Evolutionary conservation across 1,140 invertebrate species (phyloP).

Genomic region (Cylas formicarius): DNA sequence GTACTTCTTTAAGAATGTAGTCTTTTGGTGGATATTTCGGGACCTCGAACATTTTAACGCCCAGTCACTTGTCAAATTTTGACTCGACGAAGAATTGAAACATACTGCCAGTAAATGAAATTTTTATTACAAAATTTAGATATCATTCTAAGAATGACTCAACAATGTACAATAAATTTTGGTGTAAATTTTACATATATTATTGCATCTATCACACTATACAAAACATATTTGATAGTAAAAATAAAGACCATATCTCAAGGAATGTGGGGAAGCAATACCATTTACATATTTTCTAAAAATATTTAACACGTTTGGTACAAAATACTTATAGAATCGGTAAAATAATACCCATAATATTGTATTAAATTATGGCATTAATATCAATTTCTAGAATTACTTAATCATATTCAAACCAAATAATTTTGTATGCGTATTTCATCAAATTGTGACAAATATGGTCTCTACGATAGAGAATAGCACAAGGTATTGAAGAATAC

Average conservation of each 20-base stretch:
- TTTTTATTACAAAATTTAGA: constrained; percentile 22
- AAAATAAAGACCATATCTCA: constrained; percentile 2
- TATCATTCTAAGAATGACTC: constrained; percentile 16
- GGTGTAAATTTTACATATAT: constrained; percentile 13
- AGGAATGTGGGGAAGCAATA: background rate
- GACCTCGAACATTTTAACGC: constrained; percentile 36
- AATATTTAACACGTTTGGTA: background rate
- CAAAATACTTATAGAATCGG: constrained; percentile 2
- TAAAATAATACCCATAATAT: constrained; percentile 3
- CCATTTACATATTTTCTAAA: constrained; percentile 1
- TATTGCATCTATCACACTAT: constrained; percentile 17
- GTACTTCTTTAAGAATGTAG: constrained; percentile 28
- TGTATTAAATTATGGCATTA: background rate
- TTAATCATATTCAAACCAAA: too few relatives aligned
- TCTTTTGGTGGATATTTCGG: constrained; percentile 35
- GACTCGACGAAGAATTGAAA: too few relatives aligned
- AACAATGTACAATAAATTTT: constrained; percentile 6
- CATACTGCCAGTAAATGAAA: too few relatives aligned
- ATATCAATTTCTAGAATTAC: background rate
- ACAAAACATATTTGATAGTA: constrained; percentile 6
- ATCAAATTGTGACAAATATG: too few relatives aligned
- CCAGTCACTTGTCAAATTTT: too few relatives aligned
- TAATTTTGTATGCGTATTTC: too few relatives aligned
- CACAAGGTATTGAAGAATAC: too few relatives aligned
- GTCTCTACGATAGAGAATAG: too few relatives aligned